phyloP scores from a whole-genome alignment of 2,113 vertebrate species.

The Cinclus mexicanus region DNA sequence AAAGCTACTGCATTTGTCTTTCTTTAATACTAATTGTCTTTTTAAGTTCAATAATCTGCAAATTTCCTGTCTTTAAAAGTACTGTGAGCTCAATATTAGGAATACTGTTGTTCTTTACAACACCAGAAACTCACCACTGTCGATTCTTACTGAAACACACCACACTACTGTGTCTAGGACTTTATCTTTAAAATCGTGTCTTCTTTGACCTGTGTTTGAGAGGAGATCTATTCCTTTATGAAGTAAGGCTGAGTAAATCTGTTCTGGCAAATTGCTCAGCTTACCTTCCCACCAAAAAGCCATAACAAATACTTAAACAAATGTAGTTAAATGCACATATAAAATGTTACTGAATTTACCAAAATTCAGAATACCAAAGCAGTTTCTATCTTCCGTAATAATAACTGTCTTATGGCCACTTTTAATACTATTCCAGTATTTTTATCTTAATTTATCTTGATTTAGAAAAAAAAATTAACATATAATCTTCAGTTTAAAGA shows the following conservation, averaged over 20 bases:
- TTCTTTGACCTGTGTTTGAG: not conserved
- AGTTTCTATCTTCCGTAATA: not conserved
- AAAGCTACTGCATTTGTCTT: not conserved
- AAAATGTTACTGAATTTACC: not conserved
- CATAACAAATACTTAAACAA: not conserved
- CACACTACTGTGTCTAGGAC: not conserved
- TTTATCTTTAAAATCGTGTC: not conserved
- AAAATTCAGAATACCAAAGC: not conserved
- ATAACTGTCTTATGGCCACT: not conserved
- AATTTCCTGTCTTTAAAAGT: not conserved
- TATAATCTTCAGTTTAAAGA: not conserved
- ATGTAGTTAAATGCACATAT: not conserved
- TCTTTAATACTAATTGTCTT: not conserved
- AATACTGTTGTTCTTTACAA: not conserved
- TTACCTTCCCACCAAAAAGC: not conserved
- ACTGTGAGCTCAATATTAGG: not conserved
- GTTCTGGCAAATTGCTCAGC: not conserved
- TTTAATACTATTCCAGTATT: not conserved
- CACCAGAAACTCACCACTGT: not conserved
- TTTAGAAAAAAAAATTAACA: not conserved
- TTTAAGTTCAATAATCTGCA: not conserved
- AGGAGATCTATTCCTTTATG: not conserved
- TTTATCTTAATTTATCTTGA: not conserved
- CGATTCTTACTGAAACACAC: not conserved
- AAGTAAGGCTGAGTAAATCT: not conserved